Evolutionary conservation across 2,888 invertebrate genomes (phyloP).

Genomic region (Acleris sparsana): DNA sequence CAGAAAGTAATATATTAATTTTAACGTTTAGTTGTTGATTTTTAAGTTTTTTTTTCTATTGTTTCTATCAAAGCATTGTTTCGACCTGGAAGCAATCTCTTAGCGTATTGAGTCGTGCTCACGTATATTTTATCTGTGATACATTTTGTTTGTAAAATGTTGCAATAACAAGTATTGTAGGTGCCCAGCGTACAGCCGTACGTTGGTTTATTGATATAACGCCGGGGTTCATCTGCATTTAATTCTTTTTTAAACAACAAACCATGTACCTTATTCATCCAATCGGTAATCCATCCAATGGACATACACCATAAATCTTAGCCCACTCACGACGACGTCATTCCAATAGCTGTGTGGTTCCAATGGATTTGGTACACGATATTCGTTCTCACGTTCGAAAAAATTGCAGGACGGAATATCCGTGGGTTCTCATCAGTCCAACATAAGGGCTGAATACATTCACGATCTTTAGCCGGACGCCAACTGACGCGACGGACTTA

Average conservation of each 20-base stretch:
- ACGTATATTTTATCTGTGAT: constrained; percentile 75
- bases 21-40: no score
- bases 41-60: neutral
- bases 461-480: no score
- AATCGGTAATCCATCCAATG: neutral
- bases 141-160: constrained; percentile 72
- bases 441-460: no score
- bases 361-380: no score
- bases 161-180: constrained; percentile 72
- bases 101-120: constrained; percentile 47
- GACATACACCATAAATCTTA: no score
- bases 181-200: constrained; percentile 40
- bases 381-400: no score
- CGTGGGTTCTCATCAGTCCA: no score
- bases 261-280: neutral
- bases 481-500: no score
- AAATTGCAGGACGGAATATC: no score
- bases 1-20: no score
- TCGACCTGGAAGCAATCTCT: constrained; percentile 9
- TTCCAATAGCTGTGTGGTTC: no score
- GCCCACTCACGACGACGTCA: no score
- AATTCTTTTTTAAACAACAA: neutral
- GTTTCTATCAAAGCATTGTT: constrained; percentile 34
- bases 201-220: constrained; percentile 7
- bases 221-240: neutral